These are phyloP conservation scores for Hemicordylus capensis DNA, from an alignment of 2,113 vertebrate genomes.

Conservation along the genomic window DNA sequence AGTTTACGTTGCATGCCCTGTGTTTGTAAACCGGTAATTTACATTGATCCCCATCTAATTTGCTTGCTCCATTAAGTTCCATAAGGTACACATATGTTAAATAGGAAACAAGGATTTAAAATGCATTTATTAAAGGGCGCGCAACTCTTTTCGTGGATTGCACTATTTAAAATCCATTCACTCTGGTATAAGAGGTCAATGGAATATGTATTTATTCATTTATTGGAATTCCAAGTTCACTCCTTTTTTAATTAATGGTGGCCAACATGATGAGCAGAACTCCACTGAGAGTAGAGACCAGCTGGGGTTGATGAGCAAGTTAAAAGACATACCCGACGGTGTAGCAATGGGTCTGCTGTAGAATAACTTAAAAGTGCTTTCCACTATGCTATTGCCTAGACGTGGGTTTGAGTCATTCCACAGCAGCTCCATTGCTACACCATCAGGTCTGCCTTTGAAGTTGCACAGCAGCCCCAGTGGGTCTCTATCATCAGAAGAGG, in stretches of 20 bases:
- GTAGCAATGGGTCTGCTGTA: too few species aligned
- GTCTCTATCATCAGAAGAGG: too few species aligned
- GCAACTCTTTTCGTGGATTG: conserved; percentile 36
- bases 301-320: too few species aligned
- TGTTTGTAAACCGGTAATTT: conserved; percentile 60
- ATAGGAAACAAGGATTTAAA: conserved; percentile 30
- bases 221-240: neutral
- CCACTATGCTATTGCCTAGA: too few species aligned
- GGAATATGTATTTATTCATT: neutral
- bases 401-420: too few species aligned
- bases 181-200: neutral
- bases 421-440: too few species aligned
- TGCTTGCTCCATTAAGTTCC: conserved; percentile 52
- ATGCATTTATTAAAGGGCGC: conserved; percentile 47
- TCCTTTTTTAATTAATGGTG: neutral
- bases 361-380: too few species aligned
- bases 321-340: too few species aligned
- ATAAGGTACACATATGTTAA: conserved; percentile 55
- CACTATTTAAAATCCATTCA: neutral
- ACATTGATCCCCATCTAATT: conserved; percentile 71
- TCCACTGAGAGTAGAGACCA: too few species aligned
- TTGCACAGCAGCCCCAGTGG: too few species aligned
- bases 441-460: too few species aligned
- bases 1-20: conserved; percentile 50
- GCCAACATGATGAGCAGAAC: too few species aligned